Evolutionary conservation across 2,113 vertebrate species (phyloP), one percentile per base, ranked within the genome.

Genomic region (Scolopax mira): DNA sequence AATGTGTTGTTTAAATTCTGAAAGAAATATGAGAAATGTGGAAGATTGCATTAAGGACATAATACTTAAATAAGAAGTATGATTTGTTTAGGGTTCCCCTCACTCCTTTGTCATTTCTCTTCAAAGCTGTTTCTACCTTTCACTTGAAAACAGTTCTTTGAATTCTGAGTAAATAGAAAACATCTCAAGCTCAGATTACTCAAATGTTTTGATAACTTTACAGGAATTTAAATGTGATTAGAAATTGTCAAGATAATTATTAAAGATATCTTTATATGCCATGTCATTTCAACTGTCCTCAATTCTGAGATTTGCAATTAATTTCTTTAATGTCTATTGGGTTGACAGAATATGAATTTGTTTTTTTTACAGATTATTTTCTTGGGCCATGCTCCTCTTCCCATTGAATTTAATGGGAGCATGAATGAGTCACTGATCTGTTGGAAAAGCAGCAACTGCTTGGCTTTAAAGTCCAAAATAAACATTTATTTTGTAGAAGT

Each of bases 81-180:
- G 79, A 66, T 94, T 94, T 96, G 66, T 86, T 92, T 92, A 90
- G 83, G 73, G 23, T 94, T 96, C 85, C 85, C 54, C 61, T 85
- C 30, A 90, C 44, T 91, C 48, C 86, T 89, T 94, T 88, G 92
- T 73, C 71, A 75, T 95, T 95, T 96, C 86, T 94, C 58, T 96
- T 96, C 88, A 94, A 90, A 97, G 91, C 37, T 92, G 24, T 87
- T 97, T 96, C 82, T 86, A 91, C 80, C 61, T 96, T 97, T 96
- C 82, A 84, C 79, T 88, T 94, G 74, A 96, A 94, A 91, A 64
- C 79, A 92, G 52, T 25, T 96, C 31, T 96, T 88, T 93, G 81
- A 96, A 72, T 85, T 93, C 85, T 90, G 86, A 83, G 54, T 96
- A 96, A 96, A 70, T 37, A 95, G 61, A 94, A 96, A 95, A 79